phyloP scores from a whole-genome alignment of 2,888 invertebrate genomes.

The Acronicta psi region DNA sequence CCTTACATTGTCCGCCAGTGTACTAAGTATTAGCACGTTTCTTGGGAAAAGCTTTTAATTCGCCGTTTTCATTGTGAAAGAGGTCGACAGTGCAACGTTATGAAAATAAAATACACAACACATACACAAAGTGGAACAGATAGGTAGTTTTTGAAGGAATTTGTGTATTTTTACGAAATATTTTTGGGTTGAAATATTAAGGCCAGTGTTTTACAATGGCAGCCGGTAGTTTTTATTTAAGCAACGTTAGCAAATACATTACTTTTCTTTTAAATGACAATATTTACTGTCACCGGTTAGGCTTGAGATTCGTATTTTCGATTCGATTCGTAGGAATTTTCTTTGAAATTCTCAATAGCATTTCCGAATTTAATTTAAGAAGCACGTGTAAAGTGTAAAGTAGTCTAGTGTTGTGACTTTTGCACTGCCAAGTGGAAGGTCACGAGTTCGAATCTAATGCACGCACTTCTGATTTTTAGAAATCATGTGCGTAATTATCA shows the following conservation, averaged over 20 bases:
- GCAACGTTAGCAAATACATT: neutral
- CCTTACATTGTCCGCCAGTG: slow-evolving; percentile 53
- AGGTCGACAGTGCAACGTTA: slow-evolving; percentile 20
- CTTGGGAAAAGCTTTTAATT: slow-evolving; percentile 59
- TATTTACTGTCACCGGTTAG: no score
- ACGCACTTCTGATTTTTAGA: no score
- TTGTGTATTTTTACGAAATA: neutral
- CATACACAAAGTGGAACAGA: slow-evolving; percentile 14
- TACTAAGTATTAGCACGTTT: slow-evolving; percentile 38
- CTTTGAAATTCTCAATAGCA: no score
- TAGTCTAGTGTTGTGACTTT: no score
- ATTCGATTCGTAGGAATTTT: no score
- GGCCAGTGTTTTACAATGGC: neutral
- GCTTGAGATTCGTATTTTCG: no score
- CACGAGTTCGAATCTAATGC: no score
- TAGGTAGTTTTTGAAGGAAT: neutral
- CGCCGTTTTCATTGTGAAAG: slow-evolving; percentile 52
- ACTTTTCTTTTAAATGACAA: no score
- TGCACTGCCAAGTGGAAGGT: no score
- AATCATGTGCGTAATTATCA: no score
- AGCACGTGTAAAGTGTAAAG: no score
- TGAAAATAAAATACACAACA: slow-evolving; percentile 22
- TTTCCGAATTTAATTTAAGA: no score
- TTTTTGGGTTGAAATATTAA: neutral
- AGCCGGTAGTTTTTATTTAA: neutral